Percentiles rank a stretch among this genome's conserved stretches.
These are phyloP conservation scores for Myotis lucifugus DNA, from an alignment of 2,113 vertebrate species.

Conservation along the genomic window DNA sequence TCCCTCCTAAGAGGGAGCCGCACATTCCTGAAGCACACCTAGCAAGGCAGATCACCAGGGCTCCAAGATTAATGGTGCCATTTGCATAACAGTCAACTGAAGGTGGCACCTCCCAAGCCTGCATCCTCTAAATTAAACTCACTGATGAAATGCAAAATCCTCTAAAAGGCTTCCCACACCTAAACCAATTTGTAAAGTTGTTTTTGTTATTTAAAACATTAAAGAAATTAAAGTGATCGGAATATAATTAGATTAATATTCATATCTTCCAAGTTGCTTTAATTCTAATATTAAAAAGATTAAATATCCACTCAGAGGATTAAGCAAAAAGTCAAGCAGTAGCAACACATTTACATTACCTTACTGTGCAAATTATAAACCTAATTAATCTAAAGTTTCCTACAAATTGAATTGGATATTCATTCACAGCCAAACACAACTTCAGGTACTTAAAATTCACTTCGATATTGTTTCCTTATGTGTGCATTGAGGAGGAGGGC, in stretches of 20 bases:
- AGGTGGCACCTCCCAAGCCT: constrained; percentile 74
- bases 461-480: constrained; percentile 62
- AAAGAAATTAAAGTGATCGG: constrained; percentile 91
- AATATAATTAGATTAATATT: constrained; percentile 95
- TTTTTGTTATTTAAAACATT: constrained; percentile 87
- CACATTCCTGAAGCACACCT: constrained; percentile 78
- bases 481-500: constrained; percentile 40
- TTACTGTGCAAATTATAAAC: constrained; percentile 94
- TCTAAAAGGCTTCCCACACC: constrained; percentile 88
- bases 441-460: constrained; percentile 81
- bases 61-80: constrained; percentile 80
- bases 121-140: constrained; percentile 85
- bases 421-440: constrained; percentile 79
- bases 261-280: constrained; percentile 94
- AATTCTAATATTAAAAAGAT: constrained; percentile 97
- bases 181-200: constrained; percentile 92
- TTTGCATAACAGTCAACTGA: constrained; percentile 87
- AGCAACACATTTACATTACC: constrained; percentile 91
- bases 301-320: constrained; percentile 95
- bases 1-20: constrained; percentile 63
- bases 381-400: constrained; percentile 91
- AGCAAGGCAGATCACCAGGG: constrained; percentile 67
- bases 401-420: constrained; percentile 87
- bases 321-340: constrained; percentile 92
- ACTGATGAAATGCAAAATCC: constrained; percentile 87